Evolutionary conservation across 2,797 vertebrate genomes (phyloP).

Genomic region (Euthynnus affinis): DNA sequence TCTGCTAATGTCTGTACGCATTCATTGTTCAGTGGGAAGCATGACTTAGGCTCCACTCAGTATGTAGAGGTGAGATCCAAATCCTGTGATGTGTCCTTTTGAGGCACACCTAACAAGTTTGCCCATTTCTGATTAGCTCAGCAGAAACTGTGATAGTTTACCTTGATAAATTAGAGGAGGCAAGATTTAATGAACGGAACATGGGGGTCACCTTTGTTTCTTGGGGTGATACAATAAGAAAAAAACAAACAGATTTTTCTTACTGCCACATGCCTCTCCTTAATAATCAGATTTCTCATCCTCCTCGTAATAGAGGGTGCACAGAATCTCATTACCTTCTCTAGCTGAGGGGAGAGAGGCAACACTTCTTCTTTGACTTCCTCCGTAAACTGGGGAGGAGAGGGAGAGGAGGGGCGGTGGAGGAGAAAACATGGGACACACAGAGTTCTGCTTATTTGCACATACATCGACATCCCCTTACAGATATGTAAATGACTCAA

Average conservation of each 20-base stretch:
- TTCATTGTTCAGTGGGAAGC: conserved; percentile 66
- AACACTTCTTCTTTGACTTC: conserved; percentile 90
- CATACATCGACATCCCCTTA: conserved; percentile 92
- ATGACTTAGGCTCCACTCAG: conserved; percentile 77
- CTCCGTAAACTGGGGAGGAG: conserved; percentile 83
- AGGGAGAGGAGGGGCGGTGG: conserved; percentile 68
- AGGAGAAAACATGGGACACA: conserved; percentile 79
- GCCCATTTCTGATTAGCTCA: conserved; percentile 92
- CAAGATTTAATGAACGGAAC: conserved; percentile 96
- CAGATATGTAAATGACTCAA: conserved; percentile 97
- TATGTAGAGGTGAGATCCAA: conserved; percentile 78
- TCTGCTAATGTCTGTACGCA: conserved; percentile 71
- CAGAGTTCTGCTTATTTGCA: conserved; percentile 96
- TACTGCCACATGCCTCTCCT: conserved; percentile 97
- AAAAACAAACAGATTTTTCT: conserved; percentile 97
- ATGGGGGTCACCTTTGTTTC: conserved; percentile 96
- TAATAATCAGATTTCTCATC: conserved; percentile 99
- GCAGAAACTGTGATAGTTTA: conserved; percentile 93
- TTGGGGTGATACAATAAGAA: conserved; percentile 93
- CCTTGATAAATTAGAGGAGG: conserved; percentile 96
- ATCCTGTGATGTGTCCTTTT: conserved; percentile 90
- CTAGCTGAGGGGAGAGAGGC: conserved; percentile 90
- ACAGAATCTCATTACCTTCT: conserved; percentile 98
- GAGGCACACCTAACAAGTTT: conserved; percentile 93
- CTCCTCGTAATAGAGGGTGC: conserved; percentile 92